Evolutionary conservation across 2,888 invertebrate genomes (phyloP).

Genomic region (Dolichomitus sp.): DNA sequence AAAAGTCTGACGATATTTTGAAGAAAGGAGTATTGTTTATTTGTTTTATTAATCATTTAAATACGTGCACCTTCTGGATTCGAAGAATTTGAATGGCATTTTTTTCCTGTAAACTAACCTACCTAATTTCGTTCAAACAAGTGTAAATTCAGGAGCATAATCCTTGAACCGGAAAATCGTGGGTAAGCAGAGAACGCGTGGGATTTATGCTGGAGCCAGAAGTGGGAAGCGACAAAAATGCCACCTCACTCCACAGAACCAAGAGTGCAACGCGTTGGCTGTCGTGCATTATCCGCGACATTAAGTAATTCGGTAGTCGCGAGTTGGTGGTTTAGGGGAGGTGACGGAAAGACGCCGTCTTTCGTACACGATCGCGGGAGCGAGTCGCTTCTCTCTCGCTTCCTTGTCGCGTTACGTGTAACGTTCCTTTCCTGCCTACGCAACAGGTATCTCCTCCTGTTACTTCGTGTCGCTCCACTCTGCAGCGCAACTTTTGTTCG

Average conservation of each 20-base stretch:
- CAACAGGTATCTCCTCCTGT: conserved; percentile 78
- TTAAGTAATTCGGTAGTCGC: conserved; percentile 69
- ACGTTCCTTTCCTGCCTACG: conserved; percentile 66
- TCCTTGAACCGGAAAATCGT: not conserved
- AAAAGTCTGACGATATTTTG: no score
- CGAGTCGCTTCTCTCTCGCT: conserved; percentile 11
- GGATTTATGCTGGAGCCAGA: not conserved
- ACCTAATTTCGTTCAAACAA: not conserved
- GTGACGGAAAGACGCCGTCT: conserved; percentile 13
- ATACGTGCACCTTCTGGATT: not conserved
- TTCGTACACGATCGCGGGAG: not conserved
- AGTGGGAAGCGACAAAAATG: conserved; percentile 1
- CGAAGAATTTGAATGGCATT: not conserved
- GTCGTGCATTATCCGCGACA: conserved; percentile 72
- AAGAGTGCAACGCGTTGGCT: conserved; percentile 10
- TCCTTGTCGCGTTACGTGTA: conserved; percentile 32
- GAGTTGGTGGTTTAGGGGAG: conserved; percentile 47
- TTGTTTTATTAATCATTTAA: not conserved
- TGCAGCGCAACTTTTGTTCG: conserved; percentile 78
- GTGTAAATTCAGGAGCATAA: not conserved
- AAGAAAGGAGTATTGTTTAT: no score
- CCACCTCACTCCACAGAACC: not conserved
- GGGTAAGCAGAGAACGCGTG: not conserved
- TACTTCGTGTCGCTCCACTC: conserved; percentile 57
- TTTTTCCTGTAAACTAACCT: not conserved